phyloP scores from a whole-genome alignment of 1,140 invertebrate species.

The Sminthurides bifidus region DNA sequence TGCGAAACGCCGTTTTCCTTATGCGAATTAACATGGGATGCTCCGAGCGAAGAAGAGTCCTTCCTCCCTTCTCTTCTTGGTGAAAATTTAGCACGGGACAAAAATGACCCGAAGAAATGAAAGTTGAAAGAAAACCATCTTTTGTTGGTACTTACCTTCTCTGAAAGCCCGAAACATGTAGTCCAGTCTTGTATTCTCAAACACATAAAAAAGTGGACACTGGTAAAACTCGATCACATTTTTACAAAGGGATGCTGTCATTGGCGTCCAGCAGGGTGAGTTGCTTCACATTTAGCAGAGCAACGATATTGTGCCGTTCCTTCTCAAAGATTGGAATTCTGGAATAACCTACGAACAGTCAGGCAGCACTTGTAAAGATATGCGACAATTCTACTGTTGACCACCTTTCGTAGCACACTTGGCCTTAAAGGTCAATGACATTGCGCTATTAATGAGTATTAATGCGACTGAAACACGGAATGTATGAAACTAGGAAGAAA shows the following conservation, averaged over 20 bases:
- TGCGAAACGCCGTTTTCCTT: too few relatives aligned
- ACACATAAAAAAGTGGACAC: conserved; percentile 47
- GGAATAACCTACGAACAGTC: conserved; percentile 48
- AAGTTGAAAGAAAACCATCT: not conserved
- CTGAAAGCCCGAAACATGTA: conserved; percentile 53
- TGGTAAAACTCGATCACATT: conserved; percentile 52
- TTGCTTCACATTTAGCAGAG: conserved; percentile 53
- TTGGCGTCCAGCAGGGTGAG: conserved; percentile 54
- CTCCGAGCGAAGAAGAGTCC: too few relatives aligned
- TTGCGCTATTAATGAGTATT: not conserved
- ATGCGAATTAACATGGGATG: too few relatives aligned
- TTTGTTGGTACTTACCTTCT: conserved; percentile 41
- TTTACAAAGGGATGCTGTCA: conserved; percentile 45
- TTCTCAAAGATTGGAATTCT: conserved; percentile 50
- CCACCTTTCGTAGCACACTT: too few relatives aligned
- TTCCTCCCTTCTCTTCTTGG: too few relatives aligned
- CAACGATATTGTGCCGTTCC: conserved; percentile 45
- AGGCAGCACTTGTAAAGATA: too few relatives aligned
- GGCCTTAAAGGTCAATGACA: too few relatives aligned
- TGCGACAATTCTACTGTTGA: too few relatives aligned
- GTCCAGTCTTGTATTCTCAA: conserved; percentile 49
- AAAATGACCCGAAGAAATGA: too few relatives aligned
- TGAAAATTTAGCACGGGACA: too few relatives aligned
- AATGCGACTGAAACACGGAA: not conserved
- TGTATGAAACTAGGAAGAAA: not conserved